Evolutionary conservation across 2,113 vertebrate species (phyloP).

Genomic region (Turdus rufiventris): DNA sequence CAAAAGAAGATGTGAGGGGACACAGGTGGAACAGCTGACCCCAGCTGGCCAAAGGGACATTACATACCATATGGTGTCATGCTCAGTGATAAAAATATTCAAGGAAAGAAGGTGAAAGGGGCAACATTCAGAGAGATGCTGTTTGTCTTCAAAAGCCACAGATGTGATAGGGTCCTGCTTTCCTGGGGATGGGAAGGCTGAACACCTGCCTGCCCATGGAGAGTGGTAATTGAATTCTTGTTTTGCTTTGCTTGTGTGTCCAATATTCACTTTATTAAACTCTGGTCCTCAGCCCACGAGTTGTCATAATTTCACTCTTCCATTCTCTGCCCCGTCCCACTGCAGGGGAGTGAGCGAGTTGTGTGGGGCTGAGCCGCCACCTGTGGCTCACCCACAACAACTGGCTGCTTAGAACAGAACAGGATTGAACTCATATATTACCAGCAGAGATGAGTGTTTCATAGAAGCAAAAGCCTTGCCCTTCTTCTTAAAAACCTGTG

Average conservation of each 20-base stretch:
- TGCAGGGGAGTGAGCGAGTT: accelerated
- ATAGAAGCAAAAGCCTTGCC: not conserved
- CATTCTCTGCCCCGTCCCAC: not conserved
- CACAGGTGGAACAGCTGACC: not conserved
- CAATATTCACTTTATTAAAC: not conserved
- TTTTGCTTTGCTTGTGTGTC: accelerated
- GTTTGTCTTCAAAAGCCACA: not conserved
- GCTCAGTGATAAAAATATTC: not conserved
- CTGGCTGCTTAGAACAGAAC: not conserved
- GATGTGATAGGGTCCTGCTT: accelerated
- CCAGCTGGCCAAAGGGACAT: not conserved
- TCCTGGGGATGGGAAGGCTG: not conserved
- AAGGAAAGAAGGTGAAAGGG: not conserved
- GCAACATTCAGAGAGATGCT: accelerated
- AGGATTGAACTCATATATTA: not conserved
- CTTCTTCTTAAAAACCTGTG: not conserved
- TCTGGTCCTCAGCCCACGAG: not conserved
- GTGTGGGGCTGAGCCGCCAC: not conserved
- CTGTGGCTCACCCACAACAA: not conserved
- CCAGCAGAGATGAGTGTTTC: not conserved
- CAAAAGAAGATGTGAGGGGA: not conserved
- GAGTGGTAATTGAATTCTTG: not conserved
- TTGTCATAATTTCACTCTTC: not conserved
- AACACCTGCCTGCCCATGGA: not conserved
- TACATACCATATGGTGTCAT: not conserved